Base-by-base conservation (phyloP, 2,888 invertebrate genomes). In the Mimachlamys varia region DNA sequence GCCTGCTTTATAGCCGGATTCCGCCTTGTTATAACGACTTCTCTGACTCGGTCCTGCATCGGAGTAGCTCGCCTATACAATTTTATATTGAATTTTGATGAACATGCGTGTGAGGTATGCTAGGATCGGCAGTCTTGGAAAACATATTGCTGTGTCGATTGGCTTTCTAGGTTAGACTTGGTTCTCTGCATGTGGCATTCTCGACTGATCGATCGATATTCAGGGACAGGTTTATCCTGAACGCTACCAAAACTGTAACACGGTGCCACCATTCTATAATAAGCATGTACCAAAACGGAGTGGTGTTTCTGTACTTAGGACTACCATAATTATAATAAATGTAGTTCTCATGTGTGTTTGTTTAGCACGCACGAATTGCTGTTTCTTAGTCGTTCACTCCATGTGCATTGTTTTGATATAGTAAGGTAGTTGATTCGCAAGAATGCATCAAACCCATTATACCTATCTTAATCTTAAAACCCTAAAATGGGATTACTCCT, bases 11-110 rank as follows among this genome's bases (percentile, higher is more conserved):
- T 33, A 76, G 33, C 76, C 1, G 76, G 22, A 12, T 12, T 76
- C 33, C 12, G 76, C 76, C 76, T 76, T 33, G 22, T 33, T 76
- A 17, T 76, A 0, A 76, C 12, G 22, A 33, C 27, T 27, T 76
- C 76, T 27, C 33, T 76, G 27, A 76, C 76, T 76, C 27, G 76
- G 58, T 58, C 58, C n/a, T 7, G 58, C 58, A 58, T 58, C 33
- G 13, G 76, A 33, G 76, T 33, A 33, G 22, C 76, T 76, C 33
- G 76, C 33, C 76, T 76, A 76, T 76, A 76, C 76, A 76, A 33
- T 76, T 76, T 76, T 76, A 76, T 76, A 76, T 76, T 76, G 76
- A 76, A 76, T 76, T 76, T 76, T 76, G 76, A 76, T 76, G 76
- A 76, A 22, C 27, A 27, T 76, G 76, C 33, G 76, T 76, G 76